Evolutionary conservation across 1,140 invertebrate genomes (phyloP), one percentile per base, ranked within the genome.

Genomic region (Lutraria rhynchaena): DNA sequence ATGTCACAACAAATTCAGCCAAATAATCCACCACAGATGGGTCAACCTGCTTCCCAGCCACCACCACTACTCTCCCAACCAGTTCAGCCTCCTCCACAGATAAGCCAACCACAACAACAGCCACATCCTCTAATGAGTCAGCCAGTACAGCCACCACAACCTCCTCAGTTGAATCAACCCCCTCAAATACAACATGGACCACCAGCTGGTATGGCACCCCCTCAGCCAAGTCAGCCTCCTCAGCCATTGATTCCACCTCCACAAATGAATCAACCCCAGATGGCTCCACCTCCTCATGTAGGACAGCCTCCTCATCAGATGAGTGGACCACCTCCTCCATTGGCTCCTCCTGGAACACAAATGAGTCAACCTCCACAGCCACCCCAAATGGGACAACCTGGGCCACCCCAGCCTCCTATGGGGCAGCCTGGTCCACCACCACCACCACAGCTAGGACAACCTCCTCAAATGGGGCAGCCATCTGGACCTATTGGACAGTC

Each of bases 161-260:
- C 53, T 2, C 71, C 29, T 60, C 35, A 44, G 19, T 60, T 74
- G 70, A 35, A 53, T n/a, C 55, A 51, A 35, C 31, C 80, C 41
- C 53, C 61, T 63, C 65, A 55, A 3, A 49, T 78, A 53, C 29
- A 41, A 13, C 57, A 41, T 24, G 70, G 37, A 15, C 71, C n/a
- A 44, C 75, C 51, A 57, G 75, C 35, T 29, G 46, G 55, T 60
- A 71, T 71, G 69, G 67, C 44, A 13, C 53, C 78, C 17, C 73
- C 74, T 22, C 80, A 49, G 29, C 31, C 22, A 57, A n/a, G 35
- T 19, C 46, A 63, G 29, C 44, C 55, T 15, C 49, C 22, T n/a
- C 77, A 41, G 22, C 51, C 31, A 19, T 57, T 33, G 49, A 29
- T 19, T 7, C 73, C 53, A 4, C 73, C 73, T 27, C 70, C 29